Base-by-base conservation (phyloP, 2,113 vertebrate species). In the rat (Rattus norvegicus) region DNA sequence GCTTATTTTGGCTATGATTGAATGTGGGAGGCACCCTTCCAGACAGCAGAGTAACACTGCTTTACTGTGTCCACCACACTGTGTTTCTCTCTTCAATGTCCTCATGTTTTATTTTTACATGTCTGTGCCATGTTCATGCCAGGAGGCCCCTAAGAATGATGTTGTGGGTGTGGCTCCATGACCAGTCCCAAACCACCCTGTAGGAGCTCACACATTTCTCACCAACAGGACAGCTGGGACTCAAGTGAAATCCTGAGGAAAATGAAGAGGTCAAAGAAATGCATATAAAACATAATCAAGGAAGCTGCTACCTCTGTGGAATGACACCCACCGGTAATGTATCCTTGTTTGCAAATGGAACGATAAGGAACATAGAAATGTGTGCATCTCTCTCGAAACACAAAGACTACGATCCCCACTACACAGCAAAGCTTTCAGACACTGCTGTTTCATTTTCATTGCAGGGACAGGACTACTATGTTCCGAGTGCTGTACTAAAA, bases 331-430 rank as follows among this genome's bases (percentile, higher is more conserved):
- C 43, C 43, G 43, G n/a, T 81, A n/a, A 30, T 95, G 7, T 81
- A 54, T 84, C 54, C 96, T 91, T 89, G 30, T 90, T 96, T 96
- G 86, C 39, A 96, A 95, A 96, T 89, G 61, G 14, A 43, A 49
- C 61, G 69, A 56, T 90, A 36, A 93, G 90, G 73, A 65, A 22
- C 73, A 92, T 14, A 87, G 90, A 65, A 88, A 92, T 43, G 70
- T 33, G 83, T 17, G 49, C 26, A 77, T 88, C 22, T 84, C 52
- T 96, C 52, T 96, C 93, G 88, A 96, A 63, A 67, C 36, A 88
- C 30, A 93, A 86, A 80, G 76, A 79, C 88, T 59, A 63, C 2
- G 56, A 77, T 88, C 47, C 30, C 26, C 73, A 65, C 13, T 59
- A 43, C 59, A 97, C 93, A 20, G 39, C 24, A 95, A 56, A 95